Percentiles rank a stretch among this genome's conserved stretches.
Conservation (phyloP, 2,113 vertebrate genomes). For the Lutjanus erythropterus region DNA sequence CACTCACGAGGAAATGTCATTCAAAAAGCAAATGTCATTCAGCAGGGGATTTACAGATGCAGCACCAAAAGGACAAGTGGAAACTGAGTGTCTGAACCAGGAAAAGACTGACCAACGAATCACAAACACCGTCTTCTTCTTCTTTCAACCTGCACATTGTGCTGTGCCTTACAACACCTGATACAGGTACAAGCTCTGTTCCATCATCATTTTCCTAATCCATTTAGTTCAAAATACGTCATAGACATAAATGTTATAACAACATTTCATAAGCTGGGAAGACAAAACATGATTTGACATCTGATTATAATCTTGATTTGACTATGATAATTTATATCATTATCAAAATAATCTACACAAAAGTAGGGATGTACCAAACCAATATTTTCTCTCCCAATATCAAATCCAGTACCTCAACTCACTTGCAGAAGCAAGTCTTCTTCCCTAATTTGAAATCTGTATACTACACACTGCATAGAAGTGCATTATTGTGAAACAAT, state of each 20-base stretch:
- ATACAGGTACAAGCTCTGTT: slow-evolving; percentile 17
- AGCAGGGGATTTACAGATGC: slow-evolving; percentile 54
- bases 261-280: slow-evolving; percentile 1
- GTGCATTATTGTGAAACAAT: neutral
- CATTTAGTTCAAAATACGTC: slow-evolving; percentile 26
- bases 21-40: slow-evolving; percentile 57
- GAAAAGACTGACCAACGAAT: slow-evolving; percentile 39
- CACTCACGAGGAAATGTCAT: slow-evolving; percentile 64
- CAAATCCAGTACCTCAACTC: neutral
- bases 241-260: slow-evolving; percentile 7
- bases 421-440: neutral
- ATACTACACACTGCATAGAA: neutral
- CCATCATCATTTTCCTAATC: slow-evolving; percentile 27
- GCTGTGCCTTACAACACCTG: slow-evolving; percentile 30
- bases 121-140: slow-evolving; percentile 33
- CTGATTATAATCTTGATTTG: neutral
- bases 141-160: slow-evolving; percentile 26
- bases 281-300: neutral
- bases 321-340: neutral
- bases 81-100: slow-evolving; percentile 51
- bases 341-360: neutral
- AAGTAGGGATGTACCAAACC: neutral
- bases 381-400: neutral
- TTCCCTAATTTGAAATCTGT: neutral
- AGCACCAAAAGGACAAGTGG: slow-evolving; percentile 46